Conservation (phyloP, 2,888 invertebrate genomes). For the Malthinus flaveolus region DNA sequence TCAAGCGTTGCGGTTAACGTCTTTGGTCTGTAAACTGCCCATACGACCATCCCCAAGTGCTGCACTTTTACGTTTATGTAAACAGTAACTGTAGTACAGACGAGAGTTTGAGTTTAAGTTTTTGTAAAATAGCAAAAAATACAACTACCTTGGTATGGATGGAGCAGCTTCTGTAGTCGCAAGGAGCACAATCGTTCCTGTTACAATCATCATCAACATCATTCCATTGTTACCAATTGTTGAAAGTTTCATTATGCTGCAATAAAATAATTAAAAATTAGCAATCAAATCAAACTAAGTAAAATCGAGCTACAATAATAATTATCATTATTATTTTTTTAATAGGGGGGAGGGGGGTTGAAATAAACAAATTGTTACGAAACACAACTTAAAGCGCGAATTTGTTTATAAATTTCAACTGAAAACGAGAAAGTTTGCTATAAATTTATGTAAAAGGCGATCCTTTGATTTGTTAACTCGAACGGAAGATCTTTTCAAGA, state of each 20-base stretch:
- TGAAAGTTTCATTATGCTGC: constrained; percentile 25
- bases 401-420: too few species aligned
- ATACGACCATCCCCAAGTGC: too few species aligned
- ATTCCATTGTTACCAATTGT: constrained; percentile 25
- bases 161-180: constrained; percentile 51
- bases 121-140: constrained; percentile 30
- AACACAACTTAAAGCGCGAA: too few species aligned
- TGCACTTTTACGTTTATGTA: too few species aligned
- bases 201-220: constrained; percentile 15
- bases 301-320: not conserved
- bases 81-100: too few species aligned
- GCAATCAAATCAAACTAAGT: not conserved
- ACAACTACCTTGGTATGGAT: constrained; percentile 57
- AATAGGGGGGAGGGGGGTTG: too few species aligned
- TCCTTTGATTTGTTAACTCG: constrained; percentile 6
- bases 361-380: too few species aligned
- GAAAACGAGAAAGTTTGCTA: too few species aligned
- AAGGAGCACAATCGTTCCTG: constrained; percentile 52
- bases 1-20: too few species aligned
- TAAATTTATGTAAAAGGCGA: not conserved
- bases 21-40: too few species aligned
- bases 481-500: constrained; percentile 3
- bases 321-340: not conserved
- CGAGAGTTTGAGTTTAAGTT: too few species aligned
- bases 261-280: constrained; percentile 9